These are phyloP conservation scores for Molanna angustata DNA, from an alignment of 2,888 invertebrate species.

Conservation along the genomic window DNA sequence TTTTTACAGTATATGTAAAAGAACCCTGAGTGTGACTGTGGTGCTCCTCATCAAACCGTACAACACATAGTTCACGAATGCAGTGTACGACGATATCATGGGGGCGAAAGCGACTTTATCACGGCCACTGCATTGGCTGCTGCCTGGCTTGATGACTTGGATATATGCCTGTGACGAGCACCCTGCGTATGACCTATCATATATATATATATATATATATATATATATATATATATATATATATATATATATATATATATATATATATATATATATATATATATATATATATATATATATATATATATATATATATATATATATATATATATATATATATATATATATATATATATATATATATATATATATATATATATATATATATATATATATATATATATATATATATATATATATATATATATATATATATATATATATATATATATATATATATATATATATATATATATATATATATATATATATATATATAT, in stretches of 20 bases:
- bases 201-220: too few relatives aligned
- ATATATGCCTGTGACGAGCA: too few relatives aligned
- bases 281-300: neutral
- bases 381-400: neutral
- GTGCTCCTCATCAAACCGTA: too few relatives aligned
- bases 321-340: neutral
- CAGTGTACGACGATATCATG: too few relatives aligned
- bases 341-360: neutral
- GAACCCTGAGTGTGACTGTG: neutral
- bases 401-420: neutral
- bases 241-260: neutral
- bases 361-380: neutral
- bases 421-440: neutral
- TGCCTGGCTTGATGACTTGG: too few relatives aligned
- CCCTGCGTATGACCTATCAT: too few relatives aligned
- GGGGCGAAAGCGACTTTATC: too few relatives aligned
- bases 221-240: neutral
- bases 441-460: too few relatives aligned
- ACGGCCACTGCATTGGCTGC: too few relatives aligned
- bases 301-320: neutral
- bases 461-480: too few relatives aligned
- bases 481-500: too few relatives aligned
- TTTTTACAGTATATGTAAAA: neutral
- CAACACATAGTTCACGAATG: too few relatives aligned
- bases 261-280: neutral